Conservation (phyloP, 1,140 invertebrate genomes). For the Eufriesea mexicana region DNA sequence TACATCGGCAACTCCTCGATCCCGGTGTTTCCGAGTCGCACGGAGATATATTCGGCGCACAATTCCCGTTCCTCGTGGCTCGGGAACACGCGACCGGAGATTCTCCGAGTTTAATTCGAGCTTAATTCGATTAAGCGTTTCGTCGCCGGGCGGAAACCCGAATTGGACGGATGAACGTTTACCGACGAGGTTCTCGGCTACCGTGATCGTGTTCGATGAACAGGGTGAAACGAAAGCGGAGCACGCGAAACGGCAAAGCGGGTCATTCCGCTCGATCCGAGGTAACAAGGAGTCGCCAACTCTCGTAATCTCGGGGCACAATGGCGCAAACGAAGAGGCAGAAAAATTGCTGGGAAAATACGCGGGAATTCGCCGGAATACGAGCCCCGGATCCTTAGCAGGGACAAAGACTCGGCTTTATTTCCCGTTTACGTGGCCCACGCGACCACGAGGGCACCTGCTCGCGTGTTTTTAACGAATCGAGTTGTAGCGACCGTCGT, state of each 20-base stretch:
- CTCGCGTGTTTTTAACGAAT: no score
- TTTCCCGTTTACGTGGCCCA: not conserved
- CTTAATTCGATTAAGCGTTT: no score
- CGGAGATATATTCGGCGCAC: not conserved
- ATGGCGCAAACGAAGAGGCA: not conserved
- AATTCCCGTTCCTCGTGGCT: not conserved
- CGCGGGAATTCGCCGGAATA: not conserved
- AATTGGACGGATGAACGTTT: no score
- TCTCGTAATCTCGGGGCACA: not conserved
- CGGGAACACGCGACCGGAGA: no score
- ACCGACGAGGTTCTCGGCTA: no score
- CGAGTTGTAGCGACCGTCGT: no score
- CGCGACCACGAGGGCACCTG: no score
- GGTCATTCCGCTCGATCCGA: not conserved
- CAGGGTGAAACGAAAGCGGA: no score
- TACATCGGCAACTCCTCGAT: not conserved
- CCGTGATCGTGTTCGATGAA: not conserved
- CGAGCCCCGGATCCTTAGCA: not conserved
- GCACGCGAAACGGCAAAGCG: not conserved
- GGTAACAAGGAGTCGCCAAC: not conserved
- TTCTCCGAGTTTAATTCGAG: no score
- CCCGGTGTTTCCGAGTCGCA: not conserved
- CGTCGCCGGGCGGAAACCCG: no score
- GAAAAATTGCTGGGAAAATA: slow-evolving; percentile 17
- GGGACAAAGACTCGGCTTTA: not conserved